phyloP scores from a whole-genome alignment of 2,113 vertebrate genomes.

The Caranx melampygus region DNA sequence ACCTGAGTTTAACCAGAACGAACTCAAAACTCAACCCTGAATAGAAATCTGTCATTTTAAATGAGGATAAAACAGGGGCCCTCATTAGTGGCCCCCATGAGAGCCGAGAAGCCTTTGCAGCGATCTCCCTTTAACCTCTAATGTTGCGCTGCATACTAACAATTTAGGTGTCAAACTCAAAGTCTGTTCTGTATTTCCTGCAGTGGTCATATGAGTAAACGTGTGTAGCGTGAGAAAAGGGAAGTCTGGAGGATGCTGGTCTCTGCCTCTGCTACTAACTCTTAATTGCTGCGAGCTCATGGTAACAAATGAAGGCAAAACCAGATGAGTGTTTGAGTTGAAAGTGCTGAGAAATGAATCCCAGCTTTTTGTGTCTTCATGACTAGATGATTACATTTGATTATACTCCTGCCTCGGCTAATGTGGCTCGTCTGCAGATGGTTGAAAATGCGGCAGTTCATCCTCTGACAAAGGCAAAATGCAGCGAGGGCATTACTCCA shows the following conservation, averaged over 20 bases:
- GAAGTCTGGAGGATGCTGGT: neutral
- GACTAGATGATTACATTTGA: constrained; percentile 32
- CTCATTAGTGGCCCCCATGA: constrained; percentile 8
- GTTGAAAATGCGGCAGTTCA: constrained; percentile 6
- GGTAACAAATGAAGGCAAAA: constrained; percentile 1
- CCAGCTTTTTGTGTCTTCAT: neutral
- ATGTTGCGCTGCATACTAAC: constrained; percentile 26
- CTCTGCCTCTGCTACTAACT: too few species aligned
- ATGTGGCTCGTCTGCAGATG: constrained; percentile 18
- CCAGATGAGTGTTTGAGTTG: constrained; percentile 12
- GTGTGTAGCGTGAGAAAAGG: neutral
- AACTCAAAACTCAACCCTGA: constrained; percentile 10
- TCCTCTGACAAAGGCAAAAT: constrained; percentile 7
- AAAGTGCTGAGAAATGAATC: constrained; percentile 18
- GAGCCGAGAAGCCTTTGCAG: constrained; percentile 15
- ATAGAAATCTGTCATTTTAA: constrained; percentile 17
- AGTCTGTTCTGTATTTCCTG: neutral
- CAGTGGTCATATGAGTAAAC: neutral
- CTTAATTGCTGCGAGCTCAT: neutral
- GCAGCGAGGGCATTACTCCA: neutral
- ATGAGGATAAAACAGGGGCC: constrained; percentile 16
- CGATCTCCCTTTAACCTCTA: constrained; percentile 21
- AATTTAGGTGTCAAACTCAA: constrained; percentile 25
- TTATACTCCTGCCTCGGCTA: constrained; percentile 2
- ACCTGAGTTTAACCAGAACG: constrained; percentile 2